A percentile compares a stretch with the other conserved stretches of the same genome.
Evolutionary conservation across 2,888 invertebrate genomes (phyloP).

Genomic region (Metopia argyrocephala): DNA sequence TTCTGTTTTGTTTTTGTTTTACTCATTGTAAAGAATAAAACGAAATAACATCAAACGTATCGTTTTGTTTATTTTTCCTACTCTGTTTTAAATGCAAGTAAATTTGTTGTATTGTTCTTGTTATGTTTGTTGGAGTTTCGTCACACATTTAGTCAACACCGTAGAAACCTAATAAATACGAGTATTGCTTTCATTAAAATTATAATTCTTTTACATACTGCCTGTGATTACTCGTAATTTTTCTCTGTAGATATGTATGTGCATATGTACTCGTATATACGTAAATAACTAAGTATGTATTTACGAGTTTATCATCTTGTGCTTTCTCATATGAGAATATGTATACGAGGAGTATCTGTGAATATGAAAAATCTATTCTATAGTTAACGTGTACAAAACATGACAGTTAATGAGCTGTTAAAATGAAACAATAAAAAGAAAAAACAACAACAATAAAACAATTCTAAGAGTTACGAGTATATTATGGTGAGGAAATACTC

Average conservation of each 20-base stretch:
- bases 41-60: too few species aligned
- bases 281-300: not conserved
- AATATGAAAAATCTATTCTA: conserved; percentile 1
- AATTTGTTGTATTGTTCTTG: too few species aligned
- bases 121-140: too few species aligned
- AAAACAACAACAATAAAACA: conserved; percentile 27
- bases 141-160: too few species aligned
- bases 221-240: not conserved
- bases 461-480: not conserved
- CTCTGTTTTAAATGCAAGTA: too few species aligned
- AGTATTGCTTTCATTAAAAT: not conserved
- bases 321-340: not conserved
- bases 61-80: too few species aligned
- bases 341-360: not conserved
- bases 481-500: not conserved
- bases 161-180: too few species aligned
- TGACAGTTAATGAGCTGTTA: conserved; percentile 58
- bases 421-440: conserved; percentile 40
- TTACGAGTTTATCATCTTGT: not conserved
- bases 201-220: not conserved
- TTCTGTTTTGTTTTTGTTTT: too few species aligned
- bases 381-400: conserved; percentile 34
- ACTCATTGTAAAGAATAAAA: too few species aligned
- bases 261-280: not conserved
- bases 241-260: not conserved